A percentile compares a stretch with the other conserved stretches of the same genome.
phyloP scores from a whole-genome alignment of 2,113 vertebrate genomes.

The Prietella phreatophila region DNA sequence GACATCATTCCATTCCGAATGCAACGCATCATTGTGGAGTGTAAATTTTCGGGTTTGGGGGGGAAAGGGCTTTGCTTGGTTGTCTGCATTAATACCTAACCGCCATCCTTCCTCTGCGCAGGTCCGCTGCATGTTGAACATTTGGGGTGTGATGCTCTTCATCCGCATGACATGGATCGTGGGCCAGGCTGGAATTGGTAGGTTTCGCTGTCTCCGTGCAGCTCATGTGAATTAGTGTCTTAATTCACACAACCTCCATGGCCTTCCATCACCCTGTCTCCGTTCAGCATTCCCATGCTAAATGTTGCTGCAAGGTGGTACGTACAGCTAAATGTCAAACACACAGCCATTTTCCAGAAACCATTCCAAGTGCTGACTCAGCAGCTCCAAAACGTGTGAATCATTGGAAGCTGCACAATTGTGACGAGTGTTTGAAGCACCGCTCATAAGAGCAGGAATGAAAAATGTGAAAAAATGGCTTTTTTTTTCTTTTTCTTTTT shows the following conservation, averaged over 20 bases:
- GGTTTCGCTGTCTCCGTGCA: conserved; percentile 53
- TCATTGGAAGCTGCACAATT: conserved; percentile 3
- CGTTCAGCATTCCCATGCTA: conserved; percentile 56
- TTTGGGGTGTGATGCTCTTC: conserved; percentile 99
- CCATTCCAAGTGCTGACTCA: conserved; percentile 24
- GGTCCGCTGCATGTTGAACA: conserved; percentile 99
- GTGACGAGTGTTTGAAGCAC: neutral
- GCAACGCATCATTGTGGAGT: neutral
- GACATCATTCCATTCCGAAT: conserved; percentile 1
- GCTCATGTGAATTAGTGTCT: conserved; percentile 44
- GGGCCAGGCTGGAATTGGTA: conserved; percentile 95
- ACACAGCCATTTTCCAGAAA: conserved; percentile 22
- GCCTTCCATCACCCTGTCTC: conserved; percentile 39
- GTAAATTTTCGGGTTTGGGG: conserved; percentile 5
- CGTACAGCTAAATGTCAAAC: conserved; percentile 35
- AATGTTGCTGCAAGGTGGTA: conserved; percentile 58
- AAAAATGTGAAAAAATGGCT: neutral
- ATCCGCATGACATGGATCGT: conserved; percentile 98
- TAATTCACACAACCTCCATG: conserved; percentile 45
- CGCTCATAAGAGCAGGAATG: neutral
- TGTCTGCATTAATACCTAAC: conserved; percentile 34
- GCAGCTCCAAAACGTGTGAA: conserved; percentile 8
- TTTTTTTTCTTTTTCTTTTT: no score
- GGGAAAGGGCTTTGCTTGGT: conserved; percentile 14
- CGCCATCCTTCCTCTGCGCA: conserved; percentile 63